Base-by-base conservation (phyloP, 2,888 invertebrate species). In the Acrocyrtus sp. region DNA sequence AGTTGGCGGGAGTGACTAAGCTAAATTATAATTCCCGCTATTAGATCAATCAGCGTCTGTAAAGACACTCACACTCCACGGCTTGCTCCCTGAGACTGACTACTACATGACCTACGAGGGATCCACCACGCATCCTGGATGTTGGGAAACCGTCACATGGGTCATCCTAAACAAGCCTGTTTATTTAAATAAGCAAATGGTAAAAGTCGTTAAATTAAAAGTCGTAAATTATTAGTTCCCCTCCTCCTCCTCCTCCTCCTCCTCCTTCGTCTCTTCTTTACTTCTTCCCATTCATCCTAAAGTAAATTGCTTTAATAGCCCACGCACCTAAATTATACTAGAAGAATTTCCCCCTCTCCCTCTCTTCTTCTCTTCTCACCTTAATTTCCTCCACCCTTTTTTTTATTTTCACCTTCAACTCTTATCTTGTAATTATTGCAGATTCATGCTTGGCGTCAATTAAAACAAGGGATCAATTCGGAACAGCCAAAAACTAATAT, bases 61-160 rank as follows among this genome's bases (percentile, higher is more conserved):
- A 83, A 90, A 91, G 82, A 92, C 94, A 83, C 87, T 97, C 82
- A 94, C 95, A 27, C 87, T 97, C 81, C 90, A 91, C 82, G 91
- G 91, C 66, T 87, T 98, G 66, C 88, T 98, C 82, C 98, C 98
- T 77, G 91, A 92, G 83, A 98, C 96, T 50, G 91, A 92, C 82
- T 92, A 94, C 84, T 99, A 96, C 86, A 93, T 99, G 87, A 98
- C 98, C 29, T 99, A 98, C 85, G 97, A 98, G 84, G 98, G 98
- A 24, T 97, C 97, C 80, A 93, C 96, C 81, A 98, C 98, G 66
- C 95, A 95, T 86, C 98, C 98, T 8, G 95, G 97, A 57, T 99
- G 98, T 86, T 95, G 97, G 92, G 98, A 99, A 86, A 98, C 98
- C n/a, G 95, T 97, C 43, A 95, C 97, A 72, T 99, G 98, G 98